These are phyloP conservation scores for Uropsilus gracilis DNA, from an alignment of 2,113 vertebrate genomes.

Conservation along the genomic window DNA sequence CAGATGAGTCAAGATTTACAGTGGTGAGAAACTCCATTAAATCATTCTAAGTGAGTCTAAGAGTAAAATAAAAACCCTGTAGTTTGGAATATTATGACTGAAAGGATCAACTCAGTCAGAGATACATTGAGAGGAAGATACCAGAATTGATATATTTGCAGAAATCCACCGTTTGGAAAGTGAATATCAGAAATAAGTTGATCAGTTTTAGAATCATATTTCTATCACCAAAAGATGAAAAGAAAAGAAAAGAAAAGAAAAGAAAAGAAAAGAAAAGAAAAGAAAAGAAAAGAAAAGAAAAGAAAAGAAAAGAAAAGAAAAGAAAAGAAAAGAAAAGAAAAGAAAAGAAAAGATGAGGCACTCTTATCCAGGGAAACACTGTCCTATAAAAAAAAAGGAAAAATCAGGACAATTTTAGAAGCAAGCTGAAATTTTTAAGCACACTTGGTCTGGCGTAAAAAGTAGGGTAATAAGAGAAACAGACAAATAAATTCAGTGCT, in stretches of 20 bases:
- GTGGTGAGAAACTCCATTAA: not conserved
- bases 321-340: no score
- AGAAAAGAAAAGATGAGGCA: not conserved
- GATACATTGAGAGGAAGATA: not conserved
- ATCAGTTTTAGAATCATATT: not conserved
- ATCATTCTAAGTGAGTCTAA: not conserved
- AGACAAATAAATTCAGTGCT: not conserved
- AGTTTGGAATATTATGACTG: not conserved
- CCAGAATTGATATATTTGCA: not conserved
- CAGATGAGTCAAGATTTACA: not conserved
- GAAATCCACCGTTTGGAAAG: not conserved
- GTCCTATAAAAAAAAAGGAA: fast-evolving
- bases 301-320: no score
- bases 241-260: no score
- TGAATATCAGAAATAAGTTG: not conserved
- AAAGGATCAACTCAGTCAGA: not conserved
- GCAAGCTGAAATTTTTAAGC: not conserved
- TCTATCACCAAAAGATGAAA: not conserved
- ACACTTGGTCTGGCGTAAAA: not conserved
- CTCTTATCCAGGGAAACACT: not conserved
- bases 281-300: no score
- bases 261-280: no score
- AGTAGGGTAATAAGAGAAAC: not conserved
- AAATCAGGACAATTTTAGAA: not conserved
- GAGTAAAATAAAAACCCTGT: not conserved